These are phyloP conservation scores for Drosophila navojoa DNA, from an alignment of 1,140 invertebrate species.

Conservation along the genomic window DNA sequence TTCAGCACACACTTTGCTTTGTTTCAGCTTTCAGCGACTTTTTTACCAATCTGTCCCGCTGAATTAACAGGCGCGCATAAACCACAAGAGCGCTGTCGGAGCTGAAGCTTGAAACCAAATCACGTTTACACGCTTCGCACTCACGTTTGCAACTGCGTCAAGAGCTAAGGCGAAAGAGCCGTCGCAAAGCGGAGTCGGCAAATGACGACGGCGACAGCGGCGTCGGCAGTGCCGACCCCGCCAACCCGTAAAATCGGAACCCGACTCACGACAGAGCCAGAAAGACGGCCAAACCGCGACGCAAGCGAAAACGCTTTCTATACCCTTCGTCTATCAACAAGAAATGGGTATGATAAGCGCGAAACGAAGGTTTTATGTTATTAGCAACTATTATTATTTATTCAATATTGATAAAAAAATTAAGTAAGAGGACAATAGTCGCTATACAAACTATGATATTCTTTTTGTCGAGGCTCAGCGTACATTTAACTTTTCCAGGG, in stretches of 20 bases:
- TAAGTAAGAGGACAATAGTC: too few species aligned
- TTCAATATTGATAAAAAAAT: too few species aligned
- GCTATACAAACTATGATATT: too few species aligned
- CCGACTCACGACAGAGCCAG: constrained; percentile 41
- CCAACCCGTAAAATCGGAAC: constrained; percentile 27
- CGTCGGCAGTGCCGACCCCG: constrained; percentile 32
- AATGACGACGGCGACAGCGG: constrained; percentile 17
- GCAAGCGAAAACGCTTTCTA: constrained; percentile 74
- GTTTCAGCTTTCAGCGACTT: constrained; percentile 35
- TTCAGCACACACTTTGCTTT: constrained; percentile 33
- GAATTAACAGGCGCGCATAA: constrained; percentile 31
- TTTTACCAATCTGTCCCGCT: constrained; percentile 22
- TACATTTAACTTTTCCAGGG: background rate
- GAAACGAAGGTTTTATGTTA: too few species aligned
- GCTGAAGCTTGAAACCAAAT: constrained; percentile 45
- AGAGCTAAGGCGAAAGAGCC: constrained; percentile 34
- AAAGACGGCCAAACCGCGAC: constrained; percentile 38
- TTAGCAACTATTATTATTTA: too few species aligned
- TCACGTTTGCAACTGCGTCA: constrained; percentile 80
- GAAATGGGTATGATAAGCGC: background rate
- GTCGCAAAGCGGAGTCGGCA: constrained; percentile 9
- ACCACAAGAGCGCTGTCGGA: constrained; percentile 12
- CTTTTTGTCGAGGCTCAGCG: background rate
- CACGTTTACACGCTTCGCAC: constrained; percentile 82
- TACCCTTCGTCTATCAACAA: background rate